Conservation (phyloP, 1,140 invertebrate species). For the Anoplophora glabripennis region DNA sequence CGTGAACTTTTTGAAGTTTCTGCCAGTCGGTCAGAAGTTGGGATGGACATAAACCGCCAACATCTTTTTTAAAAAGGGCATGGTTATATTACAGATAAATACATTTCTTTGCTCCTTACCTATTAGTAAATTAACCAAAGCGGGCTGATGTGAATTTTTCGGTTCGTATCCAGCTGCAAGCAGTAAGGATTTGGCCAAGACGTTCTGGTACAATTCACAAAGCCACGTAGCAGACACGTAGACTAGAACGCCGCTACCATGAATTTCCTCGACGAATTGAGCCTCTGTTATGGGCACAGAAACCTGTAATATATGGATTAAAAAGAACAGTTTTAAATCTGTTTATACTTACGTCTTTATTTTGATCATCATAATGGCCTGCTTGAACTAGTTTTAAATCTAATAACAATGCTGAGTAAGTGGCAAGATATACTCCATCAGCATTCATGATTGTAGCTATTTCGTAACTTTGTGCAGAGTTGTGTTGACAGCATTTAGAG, state of each 20-base stretch:
- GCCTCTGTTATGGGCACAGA: conserved; percentile 64
- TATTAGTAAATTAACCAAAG: conserved; percentile 73
- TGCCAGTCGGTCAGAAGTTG: conserved; percentile 84
- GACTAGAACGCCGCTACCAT: conserved; percentile 85
- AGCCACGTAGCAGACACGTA: conserved; percentile 91
- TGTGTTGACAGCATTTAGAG: conserved; percentile 87
- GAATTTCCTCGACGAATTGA: conserved; percentile 87
- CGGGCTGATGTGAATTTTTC: conserved; percentile 57
- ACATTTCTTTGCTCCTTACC: conserved; percentile 53
- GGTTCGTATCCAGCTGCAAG: conserved; percentile 65
- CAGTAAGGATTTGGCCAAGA: conserved; percentile 73
- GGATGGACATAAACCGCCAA: conserved; percentile 75
- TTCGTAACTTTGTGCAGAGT: conserved; percentile 57
- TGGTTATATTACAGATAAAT: background rate
- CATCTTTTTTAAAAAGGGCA: conserved; percentile 62
- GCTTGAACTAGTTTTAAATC: conserved; percentile 76
- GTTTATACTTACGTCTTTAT: conserved; percentile 58
- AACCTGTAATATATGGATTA: conserved; percentile 49
- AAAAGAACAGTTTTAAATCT: conserved; percentile 20
- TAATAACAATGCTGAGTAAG: conserved; percentile 77
- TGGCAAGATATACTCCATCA: conserved; percentile 90
- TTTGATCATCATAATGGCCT: conserved; percentile 70
- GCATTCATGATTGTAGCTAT: conserved; percentile 85
- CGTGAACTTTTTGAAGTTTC: conserved; percentile 69
- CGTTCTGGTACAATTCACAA: conserved; percentile 83